phyloP scores from a whole-genome alignment of 2,888 invertebrate species.

The Byasa hedistus region DNA sequence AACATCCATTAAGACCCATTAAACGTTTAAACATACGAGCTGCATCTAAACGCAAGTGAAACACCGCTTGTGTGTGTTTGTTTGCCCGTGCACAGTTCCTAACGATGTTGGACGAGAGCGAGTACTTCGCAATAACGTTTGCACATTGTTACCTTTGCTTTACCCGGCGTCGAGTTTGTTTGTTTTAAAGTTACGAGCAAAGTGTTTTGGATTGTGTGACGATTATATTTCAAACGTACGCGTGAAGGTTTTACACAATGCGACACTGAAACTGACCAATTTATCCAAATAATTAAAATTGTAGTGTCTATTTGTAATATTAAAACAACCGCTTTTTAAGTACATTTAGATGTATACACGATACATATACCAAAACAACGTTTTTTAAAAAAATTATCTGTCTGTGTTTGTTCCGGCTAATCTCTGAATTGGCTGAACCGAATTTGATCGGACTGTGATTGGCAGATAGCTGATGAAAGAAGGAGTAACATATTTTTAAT shows the following conservation, averaged over 20 bases:
- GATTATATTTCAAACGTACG: conserved; percentile 9
- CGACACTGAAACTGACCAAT: neutral
- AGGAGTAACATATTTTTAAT: too few species aligned
- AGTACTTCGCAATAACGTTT: conserved; percentile 21
- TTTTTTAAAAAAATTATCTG: too few species aligned
- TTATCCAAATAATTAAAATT: too few species aligned
- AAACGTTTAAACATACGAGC: conserved; percentile 3
- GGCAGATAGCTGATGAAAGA: too few species aligned
- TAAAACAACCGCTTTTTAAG: too few species aligned
- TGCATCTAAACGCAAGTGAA: conserved; percentile 1
- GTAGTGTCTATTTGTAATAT: too few species aligned
- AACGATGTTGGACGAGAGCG: conserved; percentile 3
- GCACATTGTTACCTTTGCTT: conserved; percentile 11
- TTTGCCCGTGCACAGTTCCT: conserved; percentile 7
- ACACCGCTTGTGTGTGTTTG: conserved; percentile 1
- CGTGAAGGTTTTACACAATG: neutral
- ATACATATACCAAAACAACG: too few species aligned
- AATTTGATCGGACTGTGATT: too few species aligned
- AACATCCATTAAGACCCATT: conserved; percentile 10
- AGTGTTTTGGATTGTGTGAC: conserved; percentile 18
- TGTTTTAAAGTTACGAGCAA: conserved; percentile 19
- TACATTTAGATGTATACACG: too few species aligned
- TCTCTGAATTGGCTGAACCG: too few species aligned
- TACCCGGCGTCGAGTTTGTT: conserved; percentile 15
- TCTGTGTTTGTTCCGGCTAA: too few species aligned